Base-by-base conservation (phyloP, 2,113 vertebrate species). In the Xerus inauris region DNA sequence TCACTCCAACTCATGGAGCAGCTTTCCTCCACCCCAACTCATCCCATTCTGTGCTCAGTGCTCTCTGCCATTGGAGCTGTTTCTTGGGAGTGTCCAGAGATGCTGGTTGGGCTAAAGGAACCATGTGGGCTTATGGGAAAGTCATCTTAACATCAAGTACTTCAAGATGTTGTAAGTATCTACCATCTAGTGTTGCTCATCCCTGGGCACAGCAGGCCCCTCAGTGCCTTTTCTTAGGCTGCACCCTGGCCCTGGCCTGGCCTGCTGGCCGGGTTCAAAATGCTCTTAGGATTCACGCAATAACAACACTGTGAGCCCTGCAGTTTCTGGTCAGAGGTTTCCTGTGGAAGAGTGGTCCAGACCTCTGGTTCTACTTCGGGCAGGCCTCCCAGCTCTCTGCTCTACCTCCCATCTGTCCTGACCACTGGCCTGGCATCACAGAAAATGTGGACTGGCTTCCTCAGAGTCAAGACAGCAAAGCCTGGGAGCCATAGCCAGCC, bases 191-290 rank as follows among this genome's bases (percentile, higher is more conserved):
- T 1, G 20, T 17, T 35, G 3, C 32, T 64, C 22, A 45, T 65
- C 69, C n/a, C n/a, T 13, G 26, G 76, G 72, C 40, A 28, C 45
- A 42, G 42, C 20, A 65, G 51, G 47, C 20, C 64, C 16, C 80
- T 51, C 28, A 0, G 16, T 9, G 9, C 49, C 22, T 6, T 30
- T 38, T 11, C 64, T 59, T 28, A 26, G 28, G 69, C 79, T 0
- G 0, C 4, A 8, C 51, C 32, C 28, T 8, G 6, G 32, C 8
- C 4, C 32, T 4, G 1, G 24, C 14, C 19, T 1, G n/a, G n/a
- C 38, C 71, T 54, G 17, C 13, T 14, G 45, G 75, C 59, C 14
- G 8, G 17, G 12, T 49, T 20, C 4, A 22, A 42, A 28, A 47
- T 32, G 65, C 72, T 57, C 47, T 35, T 12, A 30, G 77, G 65